Conservation (phyloP, 30 jellyfish, hydroid and myxozoan genomes). For the Aurelia coerulea region DNA sequence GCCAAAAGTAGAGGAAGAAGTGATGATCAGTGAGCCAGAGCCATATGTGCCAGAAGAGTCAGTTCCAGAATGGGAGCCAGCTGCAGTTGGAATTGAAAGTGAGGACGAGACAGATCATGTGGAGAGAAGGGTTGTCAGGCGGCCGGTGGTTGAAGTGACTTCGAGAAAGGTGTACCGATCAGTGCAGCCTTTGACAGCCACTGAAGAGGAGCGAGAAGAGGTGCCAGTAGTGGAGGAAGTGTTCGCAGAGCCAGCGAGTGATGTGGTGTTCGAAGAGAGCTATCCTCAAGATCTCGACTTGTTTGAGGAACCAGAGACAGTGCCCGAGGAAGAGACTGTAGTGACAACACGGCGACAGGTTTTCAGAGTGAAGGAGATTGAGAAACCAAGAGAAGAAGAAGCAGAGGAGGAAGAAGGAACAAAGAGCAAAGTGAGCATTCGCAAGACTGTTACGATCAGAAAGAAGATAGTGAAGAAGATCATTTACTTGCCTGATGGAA, state of each 20-base stretch:
- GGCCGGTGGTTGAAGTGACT: conserved; percentile 41
- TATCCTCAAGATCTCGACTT: conserved; percentile 21
- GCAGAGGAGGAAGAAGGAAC: neutral
- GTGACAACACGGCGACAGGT: conserved; percentile 48
- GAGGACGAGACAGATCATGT: conserved; percentile 35
- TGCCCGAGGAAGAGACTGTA: neutral
- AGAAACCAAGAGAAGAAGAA: neutral
- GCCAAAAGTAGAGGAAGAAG: conserved; percentile 20
- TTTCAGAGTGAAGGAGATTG: neutral
- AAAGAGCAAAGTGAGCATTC: neutral
- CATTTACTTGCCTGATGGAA: conserved; percentile 30
- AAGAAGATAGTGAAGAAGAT: conserved; percentile 28
- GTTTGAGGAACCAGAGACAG: conserved; percentile 1
- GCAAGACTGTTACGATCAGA: conserved; percentile 1
- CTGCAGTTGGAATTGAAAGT: neutral
- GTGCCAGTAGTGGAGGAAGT: conserved; percentile 1
- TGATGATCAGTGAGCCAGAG: conserved; percentile 39
- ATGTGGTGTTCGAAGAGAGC: conserved; percentile 7
- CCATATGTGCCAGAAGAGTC: conserved; percentile 40
- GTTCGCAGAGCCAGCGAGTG: conserved; percentile 15
- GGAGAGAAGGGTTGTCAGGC: conserved; percentile 49
- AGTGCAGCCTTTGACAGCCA: too few relatives aligned
- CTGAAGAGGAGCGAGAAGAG: conserved; percentile 33
- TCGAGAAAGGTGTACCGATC: conserved; percentile 46
- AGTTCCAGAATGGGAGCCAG: conserved; percentile 27